Percentiles rank a stretch among this genome's conserved stretches.
Conservation (phyloP, 2,888 invertebrate genomes). For the Cheilosia vernalis region DNA sequence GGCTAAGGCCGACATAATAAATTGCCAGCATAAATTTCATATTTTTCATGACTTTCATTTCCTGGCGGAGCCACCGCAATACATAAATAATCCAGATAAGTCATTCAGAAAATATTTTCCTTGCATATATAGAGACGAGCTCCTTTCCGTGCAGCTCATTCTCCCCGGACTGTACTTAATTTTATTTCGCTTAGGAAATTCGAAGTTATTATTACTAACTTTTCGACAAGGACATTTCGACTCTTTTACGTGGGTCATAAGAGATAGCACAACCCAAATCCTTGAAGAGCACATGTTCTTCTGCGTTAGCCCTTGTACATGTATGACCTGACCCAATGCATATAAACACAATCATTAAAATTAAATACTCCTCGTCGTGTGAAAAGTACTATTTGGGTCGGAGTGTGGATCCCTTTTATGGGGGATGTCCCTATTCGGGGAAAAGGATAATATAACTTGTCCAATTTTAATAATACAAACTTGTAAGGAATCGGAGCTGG, state of each 20-base stretch:
- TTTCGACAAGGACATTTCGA: slow-evolving; percentile 10
- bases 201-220: slow-evolving; percentile 28
- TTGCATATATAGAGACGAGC: not conserved
- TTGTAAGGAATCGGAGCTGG: slow-evolving; percentile 54
- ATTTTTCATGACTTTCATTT: slow-evolving; percentile 73
- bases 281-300: slow-evolving; percentile 24
- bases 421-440: not conserved
- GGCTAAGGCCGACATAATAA: slow-evolving; percentile 69
- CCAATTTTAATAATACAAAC: slow-evolving; percentile 46
- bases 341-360: slow-evolving; percentile 54
- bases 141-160: not conserved
- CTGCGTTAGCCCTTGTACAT: not conserved
- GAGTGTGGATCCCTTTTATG: slow-evolving; percentile 4
- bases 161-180: slow-evolving; percentile 42
- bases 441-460: slow-evolving; percentile 40
- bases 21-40: slow-evolving; percentile 72
- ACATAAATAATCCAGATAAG: slow-evolving; percentile 75
- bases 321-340: slow-evolving; percentile 37
- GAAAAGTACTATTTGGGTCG: slow-evolving; percentile 12
- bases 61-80: slow-evolving; percentile 67
- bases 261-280: slow-evolving; percentile 19
- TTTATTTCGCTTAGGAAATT: slow-evolving; percentile 53
- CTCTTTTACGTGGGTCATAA: slow-evolving; percentile 27
- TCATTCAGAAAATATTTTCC: slow-evolving; percentile 53
- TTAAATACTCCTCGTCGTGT: slow-evolving; percentile 47